phyloP scores from a whole-genome alignment of 2,113 vertebrate species.

The Pelecanoides urinatrix region DNA sequence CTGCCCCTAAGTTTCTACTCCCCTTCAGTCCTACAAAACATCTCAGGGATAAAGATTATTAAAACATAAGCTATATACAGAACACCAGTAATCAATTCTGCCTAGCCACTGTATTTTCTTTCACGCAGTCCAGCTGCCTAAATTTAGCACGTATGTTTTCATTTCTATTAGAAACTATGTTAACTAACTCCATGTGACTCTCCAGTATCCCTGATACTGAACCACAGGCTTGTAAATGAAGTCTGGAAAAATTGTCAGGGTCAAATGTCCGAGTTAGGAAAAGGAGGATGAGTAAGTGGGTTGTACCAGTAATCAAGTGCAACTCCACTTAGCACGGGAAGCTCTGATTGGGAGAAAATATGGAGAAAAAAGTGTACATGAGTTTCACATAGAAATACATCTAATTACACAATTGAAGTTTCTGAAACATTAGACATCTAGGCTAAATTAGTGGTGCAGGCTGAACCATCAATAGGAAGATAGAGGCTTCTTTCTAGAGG shows the following conservation, averaged over 20 bases:
- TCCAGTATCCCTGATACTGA: not conserved
- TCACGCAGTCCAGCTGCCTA: not conserved
- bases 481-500: not conserved
- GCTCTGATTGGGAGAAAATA: not conserved
- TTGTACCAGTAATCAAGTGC: not conserved
- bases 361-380: accelerated
- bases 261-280: accelerated
- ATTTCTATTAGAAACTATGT: not conserved
- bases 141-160: slow-evolving; percentile 1
- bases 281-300: not conserved
- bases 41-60: not conserved
- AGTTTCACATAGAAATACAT: not conserved
- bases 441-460: not conserved
- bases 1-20: not conserved
- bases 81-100: not conserved
- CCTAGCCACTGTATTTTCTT: not conserved
- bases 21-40: not conserved
- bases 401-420: not conserved
- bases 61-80: not conserved
- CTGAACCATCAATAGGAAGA: not conserved
- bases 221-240: not conserved
- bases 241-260: not conserved
- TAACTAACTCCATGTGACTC: not conserved
- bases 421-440: not conserved
- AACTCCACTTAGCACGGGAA: not conserved